Evolutionary conservation across 1,140 invertebrate genomes (phyloP).

Genomic region (Triops cancriformis): DNA sequence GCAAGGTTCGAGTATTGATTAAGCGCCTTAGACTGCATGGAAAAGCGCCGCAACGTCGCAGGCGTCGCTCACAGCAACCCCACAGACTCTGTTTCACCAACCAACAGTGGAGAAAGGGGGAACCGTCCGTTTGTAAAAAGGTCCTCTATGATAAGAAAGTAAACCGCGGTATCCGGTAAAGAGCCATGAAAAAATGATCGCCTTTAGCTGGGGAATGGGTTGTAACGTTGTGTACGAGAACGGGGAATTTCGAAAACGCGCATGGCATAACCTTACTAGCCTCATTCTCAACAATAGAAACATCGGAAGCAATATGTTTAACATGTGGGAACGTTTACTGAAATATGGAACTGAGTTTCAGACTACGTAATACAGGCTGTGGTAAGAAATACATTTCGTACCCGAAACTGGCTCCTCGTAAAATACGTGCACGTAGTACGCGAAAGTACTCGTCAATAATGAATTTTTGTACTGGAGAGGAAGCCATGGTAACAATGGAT

Average conservation of each 20-base stretch:
- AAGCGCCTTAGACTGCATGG: neutral
- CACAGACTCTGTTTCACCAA: neutral
- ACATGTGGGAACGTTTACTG: too few relatives aligned
- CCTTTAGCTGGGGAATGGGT: neutral
- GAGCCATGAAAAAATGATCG: neutral
- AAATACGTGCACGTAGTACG: too few relatives aligned
- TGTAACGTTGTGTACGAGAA: neutral
- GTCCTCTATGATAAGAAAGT: neutral
- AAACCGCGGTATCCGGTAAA: neutral
- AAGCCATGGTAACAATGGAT: too few relatives aligned
- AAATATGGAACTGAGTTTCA: too few relatives aligned
- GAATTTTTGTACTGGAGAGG: too few relatives aligned
- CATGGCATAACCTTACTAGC: neutral
- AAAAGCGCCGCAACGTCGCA: neutral
- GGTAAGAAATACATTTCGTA: too few relatives aligned
- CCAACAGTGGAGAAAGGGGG: neutral
- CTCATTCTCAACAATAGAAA: neutral
- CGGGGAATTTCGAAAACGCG: neutral
- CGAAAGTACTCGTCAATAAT: too few relatives aligned
- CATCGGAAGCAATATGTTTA: too few relatives aligned
- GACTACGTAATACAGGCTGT: too few relatives aligned
- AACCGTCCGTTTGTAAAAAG: neutral
- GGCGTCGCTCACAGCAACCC: neutral
- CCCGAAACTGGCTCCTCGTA: too few relatives aligned
- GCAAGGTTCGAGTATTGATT: conserved; percentile 1